Evolutionary conservation across 2,888 invertebrate species (phyloP).

Genomic region (Nebria salina): DNA sequence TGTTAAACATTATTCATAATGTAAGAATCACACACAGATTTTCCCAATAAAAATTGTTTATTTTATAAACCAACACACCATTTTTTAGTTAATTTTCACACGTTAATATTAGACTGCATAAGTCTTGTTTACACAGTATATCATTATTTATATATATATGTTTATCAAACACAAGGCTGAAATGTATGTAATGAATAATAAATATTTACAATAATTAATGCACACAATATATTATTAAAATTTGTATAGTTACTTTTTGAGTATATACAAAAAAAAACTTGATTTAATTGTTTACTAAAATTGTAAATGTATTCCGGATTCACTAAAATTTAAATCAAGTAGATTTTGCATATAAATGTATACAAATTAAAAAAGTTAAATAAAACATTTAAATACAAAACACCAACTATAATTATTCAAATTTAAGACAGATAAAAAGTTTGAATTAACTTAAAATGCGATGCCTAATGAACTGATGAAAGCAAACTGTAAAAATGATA

Average conservation of each 20-base stretch:
- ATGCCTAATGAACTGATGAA: slow-evolving; percentile 27
- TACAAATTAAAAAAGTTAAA: slow-evolving; percentile 27
- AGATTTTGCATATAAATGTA: slow-evolving; percentile 8
- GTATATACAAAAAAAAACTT: not conserved
- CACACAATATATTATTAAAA: not conserved
- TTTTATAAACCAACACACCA: slow-evolving; percentile 37
- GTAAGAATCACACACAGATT: slow-evolving; percentile 38
- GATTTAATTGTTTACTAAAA: not conserved
- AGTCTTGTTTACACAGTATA: slow-evolving; percentile 34
- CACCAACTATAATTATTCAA: slow-evolving; percentile 23
- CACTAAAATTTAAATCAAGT: not conserved
- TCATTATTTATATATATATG: slow-evolving; percentile 28
- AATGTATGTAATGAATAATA: slow-evolving; percentile 29
- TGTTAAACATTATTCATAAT: slow-evolving; percentile 30
- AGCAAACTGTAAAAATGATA: slow-evolving; percentile 25
- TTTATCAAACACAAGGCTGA: slow-evolving; percentile 47
- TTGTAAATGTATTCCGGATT: not conserved
- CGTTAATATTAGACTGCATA: slow-evolving; percentile 29
- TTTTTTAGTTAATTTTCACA: slow-evolving; percentile 30
- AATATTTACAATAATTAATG: slow-evolving; percentile 24
- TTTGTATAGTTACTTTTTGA: not conserved
- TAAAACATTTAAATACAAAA: slow-evolving; percentile 33
- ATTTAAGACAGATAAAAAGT: slow-evolving; percentile 22
- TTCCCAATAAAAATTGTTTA: slow-evolving; percentile 29
- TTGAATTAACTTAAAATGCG: slow-evolving; percentile 22